These are phyloP conservation scores for Atractosteus spatula DNA, from an alignment of 2,113 vertebrate species.

Conservation along the genomic window DNA sequence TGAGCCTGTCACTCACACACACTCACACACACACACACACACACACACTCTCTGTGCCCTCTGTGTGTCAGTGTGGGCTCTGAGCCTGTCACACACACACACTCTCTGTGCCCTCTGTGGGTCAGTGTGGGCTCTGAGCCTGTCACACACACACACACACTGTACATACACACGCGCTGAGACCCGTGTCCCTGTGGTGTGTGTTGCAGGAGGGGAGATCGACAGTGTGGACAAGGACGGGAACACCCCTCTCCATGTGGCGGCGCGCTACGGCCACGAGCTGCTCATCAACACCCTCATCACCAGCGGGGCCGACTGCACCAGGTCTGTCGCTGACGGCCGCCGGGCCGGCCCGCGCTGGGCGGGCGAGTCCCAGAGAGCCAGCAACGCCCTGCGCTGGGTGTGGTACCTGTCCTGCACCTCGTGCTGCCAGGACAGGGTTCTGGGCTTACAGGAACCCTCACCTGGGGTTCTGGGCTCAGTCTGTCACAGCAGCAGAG, in stretches of 20 bases:
- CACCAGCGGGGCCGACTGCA: slow-evolving; percentile 86
- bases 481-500: too few species aligned
- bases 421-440: background rate
- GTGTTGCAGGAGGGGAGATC: slow-evolving; percentile 83
- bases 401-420: background rate
- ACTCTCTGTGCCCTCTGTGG: background rate
- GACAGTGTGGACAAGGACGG: slow-evolving; percentile 94
- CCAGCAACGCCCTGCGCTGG: background rate
- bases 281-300: slow-evolving; percentile 95
- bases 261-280: slow-evolving; percentile 90
- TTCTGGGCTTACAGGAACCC: too few species aligned
- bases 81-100: too few species aligned
- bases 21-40: background rate
- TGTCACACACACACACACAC: background rate
- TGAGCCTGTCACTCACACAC: background rate
- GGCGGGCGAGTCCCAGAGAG: too few species aligned
- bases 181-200: background rate
- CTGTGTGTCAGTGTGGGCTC: too few species aligned
- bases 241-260: slow-evolving; percentile 93
- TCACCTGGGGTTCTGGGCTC: too few species aligned
- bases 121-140: background rate
- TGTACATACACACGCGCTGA: too few species aligned
- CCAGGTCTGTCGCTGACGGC: slow-evolving; percentile 68
- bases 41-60: too few species aligned
- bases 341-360: too few species aligned